phyloP scores from a whole-genome alignment of 1,140 invertebrate genomes.

The Macrosteles quadrilineatus region DNA sequence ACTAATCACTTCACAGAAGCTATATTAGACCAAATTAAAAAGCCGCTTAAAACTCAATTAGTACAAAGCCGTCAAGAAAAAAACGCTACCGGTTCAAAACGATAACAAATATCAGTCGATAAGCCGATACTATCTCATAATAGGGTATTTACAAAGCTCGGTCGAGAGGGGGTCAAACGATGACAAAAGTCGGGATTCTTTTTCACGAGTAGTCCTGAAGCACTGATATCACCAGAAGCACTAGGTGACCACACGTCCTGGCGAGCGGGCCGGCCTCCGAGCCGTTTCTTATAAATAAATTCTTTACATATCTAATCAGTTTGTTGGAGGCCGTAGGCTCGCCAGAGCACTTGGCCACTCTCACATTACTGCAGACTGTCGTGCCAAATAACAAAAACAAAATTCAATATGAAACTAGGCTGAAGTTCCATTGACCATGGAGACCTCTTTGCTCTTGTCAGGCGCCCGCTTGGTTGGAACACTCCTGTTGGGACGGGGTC shows the following conservation, averaged over 20 bases:
- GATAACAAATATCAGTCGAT: slow-evolving; percentile 18
- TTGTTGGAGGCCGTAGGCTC: not conserved
- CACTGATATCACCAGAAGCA: slow-evolving; percentile 17
- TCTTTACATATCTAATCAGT: slow-evolving; percentile 16
- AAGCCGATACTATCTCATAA: not conserved
- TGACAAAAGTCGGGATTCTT: slow-evolving; percentile 22
- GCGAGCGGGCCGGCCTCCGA: not conserved
- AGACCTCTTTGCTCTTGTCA: slow-evolving; percentile 31
- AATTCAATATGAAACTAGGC: slow-evolving; percentile 28
- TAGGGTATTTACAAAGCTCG: not conserved
- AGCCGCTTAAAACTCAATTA: slow-evolving; percentile 15
- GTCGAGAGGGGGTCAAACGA: slow-evolving; percentile 12
- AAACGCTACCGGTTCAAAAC: slow-evolving; percentile 5
- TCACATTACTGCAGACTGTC: slow-evolving; percentile 3
- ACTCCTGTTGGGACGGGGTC: slow-evolving; percentile 9
- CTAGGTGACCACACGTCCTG: not conserved
- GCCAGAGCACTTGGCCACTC: not conserved
- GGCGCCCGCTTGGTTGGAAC: slow-evolving; percentile 15
- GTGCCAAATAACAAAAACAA: slow-evolving; percentile 20
- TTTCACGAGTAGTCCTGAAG: not conserved
- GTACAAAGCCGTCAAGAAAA: slow-evolving; percentile 3
- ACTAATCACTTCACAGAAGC: slow-evolving; percentile 17
- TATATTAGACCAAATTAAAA: slow-evolving; percentile 9
- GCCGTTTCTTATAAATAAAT: slow-evolving; percentile 15
- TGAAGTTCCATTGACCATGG: slow-evolving; percentile 33